phyloP scores from a whole-genome alignment of 2,113 vertebrate species.

The Lasiurus cinereus region DNA sequence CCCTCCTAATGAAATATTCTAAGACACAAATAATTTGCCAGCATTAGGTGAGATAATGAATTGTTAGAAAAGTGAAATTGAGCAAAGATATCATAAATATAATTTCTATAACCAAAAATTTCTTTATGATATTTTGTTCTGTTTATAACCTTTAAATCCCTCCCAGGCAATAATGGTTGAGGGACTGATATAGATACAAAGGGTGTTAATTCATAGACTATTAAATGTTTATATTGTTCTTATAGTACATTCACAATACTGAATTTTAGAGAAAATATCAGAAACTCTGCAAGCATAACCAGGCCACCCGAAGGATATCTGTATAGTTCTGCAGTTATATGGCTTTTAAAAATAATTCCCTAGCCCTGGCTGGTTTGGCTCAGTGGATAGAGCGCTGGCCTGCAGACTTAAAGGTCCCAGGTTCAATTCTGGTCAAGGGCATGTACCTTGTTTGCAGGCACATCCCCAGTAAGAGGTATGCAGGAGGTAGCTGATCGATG shows the following conservation, averaged over 20 bases:
- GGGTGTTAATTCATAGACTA: neutral
- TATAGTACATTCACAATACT: slow-evolving; percentile 13
- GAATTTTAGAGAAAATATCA: slow-evolving; percentile 50
- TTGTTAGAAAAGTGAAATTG: slow-evolving; percentile 47
- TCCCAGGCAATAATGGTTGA: neutral
- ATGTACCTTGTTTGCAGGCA: too few relatives aligned
- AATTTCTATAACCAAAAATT: slow-evolving; percentile 40
- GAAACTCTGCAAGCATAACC: neutral
- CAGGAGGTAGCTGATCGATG: too few relatives aligned
- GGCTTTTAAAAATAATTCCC: neutral
- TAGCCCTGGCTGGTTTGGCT: neutral
- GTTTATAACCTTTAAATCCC: neutral
- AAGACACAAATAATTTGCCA: neutral
- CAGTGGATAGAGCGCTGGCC: too few relatives aligned
- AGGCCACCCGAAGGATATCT: neutral
- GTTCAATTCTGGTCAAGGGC: too few relatives aligned
- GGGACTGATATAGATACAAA: slow-evolving; percentile 10
- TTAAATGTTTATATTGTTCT: slow-evolving; percentile 37
- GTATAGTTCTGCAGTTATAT: neutral
- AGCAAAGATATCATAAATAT: slow-evolving; percentile 14
- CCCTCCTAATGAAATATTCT: neutral
- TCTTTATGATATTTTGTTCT: slow-evolving; percentile 41
- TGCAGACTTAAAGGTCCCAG: too few relatives aligned
- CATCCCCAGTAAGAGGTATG: too few relatives aligned
- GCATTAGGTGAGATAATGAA: neutral